Conservation (phyloP, 1,140 invertebrate genomes). For the Rhynchophorus ferrugineus region DNA sequence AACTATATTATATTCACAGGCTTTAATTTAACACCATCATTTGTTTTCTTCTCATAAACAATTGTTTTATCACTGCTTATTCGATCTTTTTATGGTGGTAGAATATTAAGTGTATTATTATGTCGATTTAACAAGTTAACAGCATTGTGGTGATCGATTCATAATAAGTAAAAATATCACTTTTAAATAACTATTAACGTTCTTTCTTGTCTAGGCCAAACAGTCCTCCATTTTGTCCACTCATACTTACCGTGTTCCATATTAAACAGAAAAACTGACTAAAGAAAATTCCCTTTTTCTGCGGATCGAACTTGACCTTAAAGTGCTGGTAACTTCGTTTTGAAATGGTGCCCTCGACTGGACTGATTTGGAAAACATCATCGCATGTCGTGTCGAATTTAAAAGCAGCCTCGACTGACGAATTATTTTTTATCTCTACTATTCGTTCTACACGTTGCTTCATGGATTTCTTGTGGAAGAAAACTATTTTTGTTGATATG, state of each 20-base stretch:
- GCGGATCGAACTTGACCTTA: conserved; percentile 23
- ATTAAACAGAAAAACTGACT: conserved; percentile 22
- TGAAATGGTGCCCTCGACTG: conserved; percentile 8
- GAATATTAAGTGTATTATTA: too few relatives aligned
- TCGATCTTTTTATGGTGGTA: too few relatives aligned
- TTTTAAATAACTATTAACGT: too few relatives aligned
- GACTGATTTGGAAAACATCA: conserved; percentile 14
- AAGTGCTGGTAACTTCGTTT: conserved; percentile 12
- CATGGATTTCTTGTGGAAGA: conserved; percentile 9
- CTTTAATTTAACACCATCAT: too few relatives aligned
- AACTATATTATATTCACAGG: too few relatives aligned
- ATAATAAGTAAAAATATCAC: too few relatives aligned
- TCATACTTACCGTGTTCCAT: conserved; percentile 28
- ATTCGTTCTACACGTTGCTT: conserved; percentile 4
- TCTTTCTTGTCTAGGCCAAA: too few relatives aligned
- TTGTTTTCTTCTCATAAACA: too few relatives aligned
- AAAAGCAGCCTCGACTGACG: conserved; percentile 1
- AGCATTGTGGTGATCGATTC: too few relatives aligned
- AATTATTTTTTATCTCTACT: conserved; percentile 19
- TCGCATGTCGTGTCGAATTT: conserved; percentile 2
- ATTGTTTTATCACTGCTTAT: too few relatives aligned
- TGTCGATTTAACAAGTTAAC: too few relatives aligned
- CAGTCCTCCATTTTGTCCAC: too few relatives aligned
- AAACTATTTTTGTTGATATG: conserved; percentile 13
- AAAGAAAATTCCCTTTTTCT: conserved; percentile 14